phyloP scores from a whole-genome alignment of 2,113 vertebrate genomes.

The Leptobrachium ailaonicum region DNA sequence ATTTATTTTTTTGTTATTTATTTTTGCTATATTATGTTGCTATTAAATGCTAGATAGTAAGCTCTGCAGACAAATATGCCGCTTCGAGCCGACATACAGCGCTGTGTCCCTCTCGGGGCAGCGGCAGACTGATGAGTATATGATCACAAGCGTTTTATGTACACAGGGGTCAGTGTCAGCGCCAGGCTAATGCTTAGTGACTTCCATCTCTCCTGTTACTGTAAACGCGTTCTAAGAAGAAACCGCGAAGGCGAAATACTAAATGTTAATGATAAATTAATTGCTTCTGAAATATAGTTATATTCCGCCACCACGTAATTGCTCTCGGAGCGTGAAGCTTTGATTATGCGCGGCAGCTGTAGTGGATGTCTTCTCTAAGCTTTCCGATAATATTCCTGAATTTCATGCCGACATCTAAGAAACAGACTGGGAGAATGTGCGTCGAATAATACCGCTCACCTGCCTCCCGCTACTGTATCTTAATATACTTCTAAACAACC shows the following conservation, averaged over 20 bases:
- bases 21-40: not conserved
- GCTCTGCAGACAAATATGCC: not conserved
- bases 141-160: not conserved
- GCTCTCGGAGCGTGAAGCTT: not conserved
- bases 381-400: not conserved
- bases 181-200: not conserved
- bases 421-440: too few species aligned
- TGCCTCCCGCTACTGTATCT: too few species aligned
- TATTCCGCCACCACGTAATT: not conserved
- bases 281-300: conserved; percentile 6
- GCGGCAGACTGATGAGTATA: not conserved
- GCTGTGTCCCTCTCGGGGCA: too few species aligned
- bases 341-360: conserved; percentile 1
- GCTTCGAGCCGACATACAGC: too few species aligned
- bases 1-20: not conserved
- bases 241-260: not conserved
- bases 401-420: not conserved
- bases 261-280: conserved; percentile 30
- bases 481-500: too few species aligned
- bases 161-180: conserved; percentile 25
- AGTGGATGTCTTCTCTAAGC: not conserved
- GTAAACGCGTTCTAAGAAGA: too few species aligned
- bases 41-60: not conserved
- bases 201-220: too few species aligned
- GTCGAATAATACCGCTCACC: too few species aligned